Evolutionary conservation across 2,113 vertebrate genomes (phyloP).

Genomic region (Chionodraco myersi): DNA sequence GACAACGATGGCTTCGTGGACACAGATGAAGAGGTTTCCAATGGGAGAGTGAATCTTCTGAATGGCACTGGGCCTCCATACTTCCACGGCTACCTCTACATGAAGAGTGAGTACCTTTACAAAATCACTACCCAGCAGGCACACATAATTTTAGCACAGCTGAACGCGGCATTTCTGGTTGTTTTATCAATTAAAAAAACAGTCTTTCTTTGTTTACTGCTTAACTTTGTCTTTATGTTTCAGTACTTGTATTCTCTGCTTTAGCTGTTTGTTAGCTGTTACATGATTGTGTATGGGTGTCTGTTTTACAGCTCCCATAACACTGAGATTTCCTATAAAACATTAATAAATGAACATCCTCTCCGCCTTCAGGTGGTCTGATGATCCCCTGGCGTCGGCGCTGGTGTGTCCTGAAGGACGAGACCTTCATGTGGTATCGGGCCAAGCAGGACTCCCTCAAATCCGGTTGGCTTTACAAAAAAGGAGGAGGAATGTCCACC

Average conservation of each 20-base stretch:
- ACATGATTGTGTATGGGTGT: neutral
- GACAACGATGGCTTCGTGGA: constrained; percentile 91
- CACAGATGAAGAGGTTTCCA: constrained; percentile 92
- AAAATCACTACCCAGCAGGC: constrained; percentile 43
- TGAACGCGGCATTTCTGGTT: neutral
- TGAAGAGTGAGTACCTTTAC: constrained; percentile 86
- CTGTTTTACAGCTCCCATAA: constrained; percentile 8
- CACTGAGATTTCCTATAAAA: neutral
- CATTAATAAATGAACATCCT: neutral
- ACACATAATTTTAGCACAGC: constrained; percentile 33
- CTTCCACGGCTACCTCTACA: constrained; percentile 94
- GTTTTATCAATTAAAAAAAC: neutral
- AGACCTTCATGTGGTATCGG: constrained; percentile 94
- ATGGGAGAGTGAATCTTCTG: constrained; percentile 85
- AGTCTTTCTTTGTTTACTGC: neutral
- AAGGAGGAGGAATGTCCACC: constrained; percentile 92
- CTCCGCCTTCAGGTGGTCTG: constrained; percentile 83
- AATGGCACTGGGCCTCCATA: constrained; percentile 90
- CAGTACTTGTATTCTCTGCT: neutral
- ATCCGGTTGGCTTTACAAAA: constrained; percentile 94
- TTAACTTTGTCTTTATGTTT: neutral
- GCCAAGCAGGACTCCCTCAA: constrained; percentile 92
- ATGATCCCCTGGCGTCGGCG: constrained; percentile 92
- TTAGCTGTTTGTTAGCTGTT: neutral
- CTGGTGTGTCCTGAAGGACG: constrained; percentile 93